These are phyloP conservation scores for Sinotaia quadrata DNA, from an alignment of 2,888 invertebrate species.

Conservation along the genomic window DNA sequence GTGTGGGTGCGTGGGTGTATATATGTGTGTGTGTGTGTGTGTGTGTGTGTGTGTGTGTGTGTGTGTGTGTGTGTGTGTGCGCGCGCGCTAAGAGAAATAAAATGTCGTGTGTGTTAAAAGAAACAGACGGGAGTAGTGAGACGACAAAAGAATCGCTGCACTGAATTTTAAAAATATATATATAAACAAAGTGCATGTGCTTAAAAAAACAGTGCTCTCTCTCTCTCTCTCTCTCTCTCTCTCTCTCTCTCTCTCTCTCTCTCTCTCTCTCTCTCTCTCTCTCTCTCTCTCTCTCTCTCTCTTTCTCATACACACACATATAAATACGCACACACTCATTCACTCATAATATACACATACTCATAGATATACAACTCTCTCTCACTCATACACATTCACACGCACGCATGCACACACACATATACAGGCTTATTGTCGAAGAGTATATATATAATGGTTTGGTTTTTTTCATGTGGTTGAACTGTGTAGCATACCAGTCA, in stretches of 20 bases:
- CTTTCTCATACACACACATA: background rate
- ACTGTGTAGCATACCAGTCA: no score
- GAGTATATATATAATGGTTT: no score
- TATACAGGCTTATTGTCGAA: no score
- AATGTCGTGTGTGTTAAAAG: background rate
- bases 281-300: conserved; percentile 2
- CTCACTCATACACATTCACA: no score
- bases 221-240: background rate
- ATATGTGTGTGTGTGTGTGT: background rate
- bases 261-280: background rate
- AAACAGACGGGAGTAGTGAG: background rate
- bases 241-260: background rate
- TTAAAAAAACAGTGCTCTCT: background rate
- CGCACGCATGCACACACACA: background rate
- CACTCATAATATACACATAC: no score
- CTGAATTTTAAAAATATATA: no score
- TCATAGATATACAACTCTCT: no score
- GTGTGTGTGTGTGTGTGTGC: background rate
- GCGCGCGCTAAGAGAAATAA: background rate
- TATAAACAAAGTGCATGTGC: background rate
- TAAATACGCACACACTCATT: no score
- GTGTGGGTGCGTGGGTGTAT: no score
- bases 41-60: background rate
- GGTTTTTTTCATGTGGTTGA: no score
- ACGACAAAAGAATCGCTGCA: background rate